Evolutionary conservation across 2,888 invertebrate genomes (phyloP).

Genomic region (Nasonovia ribisnigri): DNA sequence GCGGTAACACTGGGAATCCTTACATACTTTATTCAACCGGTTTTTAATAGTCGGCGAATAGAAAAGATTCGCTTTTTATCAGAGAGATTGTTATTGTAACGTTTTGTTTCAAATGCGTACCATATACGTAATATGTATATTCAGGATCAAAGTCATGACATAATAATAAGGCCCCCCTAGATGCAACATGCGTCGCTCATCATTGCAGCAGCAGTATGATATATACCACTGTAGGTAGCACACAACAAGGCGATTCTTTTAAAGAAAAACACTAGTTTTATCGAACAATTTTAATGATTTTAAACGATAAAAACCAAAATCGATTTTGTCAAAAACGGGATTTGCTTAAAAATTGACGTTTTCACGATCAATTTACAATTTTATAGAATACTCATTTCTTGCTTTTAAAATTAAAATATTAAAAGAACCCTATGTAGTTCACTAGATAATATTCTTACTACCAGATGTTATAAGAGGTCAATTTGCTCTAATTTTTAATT

Average conservation of each 20-base stretch:
- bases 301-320: no score
- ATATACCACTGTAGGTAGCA: background rate
- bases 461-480: no score
- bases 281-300: background rate
- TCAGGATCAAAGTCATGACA: background rate
- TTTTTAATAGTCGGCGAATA: background rate
- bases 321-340: no score
- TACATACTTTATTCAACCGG: background rate
- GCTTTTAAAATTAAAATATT: no score
- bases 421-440: no score
- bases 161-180: background rate
- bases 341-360: no score
- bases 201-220: background rate
- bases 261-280: background rate
- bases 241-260: background rate
- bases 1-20: conserved; percentile 14
- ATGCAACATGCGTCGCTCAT: background rate
- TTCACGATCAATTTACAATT: no score
- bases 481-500: no score
- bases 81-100: background rate
- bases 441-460: no score
- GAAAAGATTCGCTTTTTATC: background rate
- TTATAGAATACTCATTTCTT: no score
- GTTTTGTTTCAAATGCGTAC: background rate
- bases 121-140: background rate